phyloP scores from a whole-genome alignment of 35 echinoderm and acorn worm genomes.

The Apostichopus californicus region DNA sequence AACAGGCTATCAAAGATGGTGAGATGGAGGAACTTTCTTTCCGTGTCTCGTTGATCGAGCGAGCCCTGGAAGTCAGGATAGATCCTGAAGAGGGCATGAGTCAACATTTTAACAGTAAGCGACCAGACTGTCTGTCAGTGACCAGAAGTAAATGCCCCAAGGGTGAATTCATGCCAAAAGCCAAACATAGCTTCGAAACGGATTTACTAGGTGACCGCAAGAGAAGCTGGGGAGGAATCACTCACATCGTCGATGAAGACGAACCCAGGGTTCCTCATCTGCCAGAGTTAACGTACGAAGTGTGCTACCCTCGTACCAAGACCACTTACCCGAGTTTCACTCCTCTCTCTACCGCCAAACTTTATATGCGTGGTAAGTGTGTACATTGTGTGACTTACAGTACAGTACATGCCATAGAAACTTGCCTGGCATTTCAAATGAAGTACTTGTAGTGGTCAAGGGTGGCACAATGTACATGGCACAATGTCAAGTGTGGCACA shows the following conservation, averaged over 20 bases:
- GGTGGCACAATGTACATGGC: too few relatives aligned
- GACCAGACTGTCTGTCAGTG: constrained; percentile 21
- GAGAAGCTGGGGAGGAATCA: background rate
- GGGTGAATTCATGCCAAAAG: background rate
- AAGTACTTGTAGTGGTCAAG: too few relatives aligned
- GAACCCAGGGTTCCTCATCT: background rate
- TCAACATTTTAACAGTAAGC: background rate
- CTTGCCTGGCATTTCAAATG: too few relatives aligned
- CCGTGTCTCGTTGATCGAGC: constrained; percentile 31
- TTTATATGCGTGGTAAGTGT: background rate
- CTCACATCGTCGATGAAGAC: background rate
- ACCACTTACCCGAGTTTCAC: background rate
- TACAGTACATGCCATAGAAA: too few relatives aligned
- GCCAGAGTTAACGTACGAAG: constrained; percentile 46
- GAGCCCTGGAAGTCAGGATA: background rate
- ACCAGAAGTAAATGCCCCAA: background rate
- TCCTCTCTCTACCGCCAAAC: background rate
- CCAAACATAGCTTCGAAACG: constrained; percentile 10
- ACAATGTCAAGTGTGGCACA: too few relatives aligned
- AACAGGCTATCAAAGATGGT: constrained; percentile 20
- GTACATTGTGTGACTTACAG: too few relatives aligned
- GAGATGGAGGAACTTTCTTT: constrained; percentile 34
- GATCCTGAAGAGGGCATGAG: background rate
- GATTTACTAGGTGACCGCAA: constrained; percentile 16
- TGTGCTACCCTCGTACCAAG: constrained; percentile 31